Conservation (phyloP, 2,113 vertebrate genomes). For the Entomyzon cyanotis region DNA sequence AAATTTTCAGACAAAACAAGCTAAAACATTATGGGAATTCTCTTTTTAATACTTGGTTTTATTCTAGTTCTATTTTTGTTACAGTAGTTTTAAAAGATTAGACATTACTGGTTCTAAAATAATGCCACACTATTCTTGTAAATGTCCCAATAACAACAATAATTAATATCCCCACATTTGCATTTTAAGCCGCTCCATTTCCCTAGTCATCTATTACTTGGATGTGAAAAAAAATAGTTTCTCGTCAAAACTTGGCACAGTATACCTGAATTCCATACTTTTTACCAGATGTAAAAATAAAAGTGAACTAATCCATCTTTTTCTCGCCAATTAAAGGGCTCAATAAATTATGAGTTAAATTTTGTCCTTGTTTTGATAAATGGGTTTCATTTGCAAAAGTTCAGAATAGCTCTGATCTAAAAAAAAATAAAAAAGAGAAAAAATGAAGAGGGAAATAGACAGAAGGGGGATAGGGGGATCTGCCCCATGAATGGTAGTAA, state of each 20-base stretch:
- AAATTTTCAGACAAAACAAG: slow-evolving; percentile 61
- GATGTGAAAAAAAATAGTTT: slow-evolving; percentile 41
- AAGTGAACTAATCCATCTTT: slow-evolving; percentile 4
- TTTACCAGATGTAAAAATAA: slow-evolving; percentile 64
- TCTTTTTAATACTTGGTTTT: slow-evolving; percentile 24
- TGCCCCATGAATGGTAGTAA: background rate
- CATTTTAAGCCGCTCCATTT: slow-evolving; percentile 57
- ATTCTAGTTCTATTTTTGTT: slow-evolving; percentile 57
- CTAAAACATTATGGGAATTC: slow-evolving; percentile 49
- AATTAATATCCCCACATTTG: slow-evolving; percentile 52
- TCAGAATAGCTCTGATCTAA: background rate
- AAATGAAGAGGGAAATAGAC: background rate
- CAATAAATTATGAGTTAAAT: slow-evolving; percentile 29
- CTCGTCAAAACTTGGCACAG: slow-evolving; percentile 52
- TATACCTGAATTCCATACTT: slow-evolving; percentile 55
- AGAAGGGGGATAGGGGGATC: background rate
- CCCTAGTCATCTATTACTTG: slow-evolving; percentile 42
- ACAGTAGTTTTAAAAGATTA: slow-evolving; percentile 33
- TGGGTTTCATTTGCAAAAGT: slow-evolving; percentile 6
- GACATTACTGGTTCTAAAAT: slow-evolving; percentile 22
- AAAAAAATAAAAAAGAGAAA: background rate
- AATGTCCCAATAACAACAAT: slow-evolving; percentile 51
- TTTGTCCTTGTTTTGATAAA: slow-evolving; percentile 21
- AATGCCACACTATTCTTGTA: background rate
- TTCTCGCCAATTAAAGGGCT: background rate